Evolutionary conservation across 2,113 vertebrate species (phyloP), one percentile per base, ranked within the genome.

Genomic region (Aviceda subcristata): DNA sequence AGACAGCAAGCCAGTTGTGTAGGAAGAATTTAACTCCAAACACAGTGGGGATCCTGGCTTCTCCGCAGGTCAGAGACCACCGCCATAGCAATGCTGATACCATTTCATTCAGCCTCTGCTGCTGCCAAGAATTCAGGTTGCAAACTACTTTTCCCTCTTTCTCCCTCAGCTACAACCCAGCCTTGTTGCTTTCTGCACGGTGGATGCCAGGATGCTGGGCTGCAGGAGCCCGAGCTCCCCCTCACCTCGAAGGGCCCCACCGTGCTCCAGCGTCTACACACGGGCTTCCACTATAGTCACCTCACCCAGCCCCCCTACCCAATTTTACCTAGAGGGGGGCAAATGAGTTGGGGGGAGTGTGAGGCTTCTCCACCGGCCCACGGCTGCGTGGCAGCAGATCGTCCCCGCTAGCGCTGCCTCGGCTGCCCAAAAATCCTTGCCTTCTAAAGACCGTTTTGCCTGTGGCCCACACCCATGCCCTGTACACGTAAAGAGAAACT

Each of bases 51-150:
- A 60, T 88, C 20, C 50, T 83, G 67, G 21, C 51, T 82, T 60
- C 80, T 29, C 13, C 0, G 2, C 45, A 94, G 39, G 62, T 75
- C 6, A 0, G 75, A 79, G 56, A 66, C 41, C 67, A 56, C 69
- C 0, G 0, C 38, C 0, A 1, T 6, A 92, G 45, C 60, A 74
- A 57, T 0, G 0, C 30, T 3, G 1, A 43, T 10, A 62, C 18
- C 34, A 60, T 45, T 83, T 76, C 14, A 11, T 64, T 60, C 63
- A 79, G 48, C 39, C 39, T 24, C 39, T 64, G 50, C 48, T 68
- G 74, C 71, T 73, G 79, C 79, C 71, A 73, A 43, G 71, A 86
- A 77, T 77, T 60, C 39, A 79, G 48, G 30, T 17, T 90, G 41
- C 74, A 76, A 76, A 39, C 8, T 27, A 27, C 30, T 72, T 94